Evolutionary conservation across 2,888 invertebrate species (phyloP), one percentile per base, ranked within the genome.

Genomic region (Anoplius nigerrimus): DNA sequence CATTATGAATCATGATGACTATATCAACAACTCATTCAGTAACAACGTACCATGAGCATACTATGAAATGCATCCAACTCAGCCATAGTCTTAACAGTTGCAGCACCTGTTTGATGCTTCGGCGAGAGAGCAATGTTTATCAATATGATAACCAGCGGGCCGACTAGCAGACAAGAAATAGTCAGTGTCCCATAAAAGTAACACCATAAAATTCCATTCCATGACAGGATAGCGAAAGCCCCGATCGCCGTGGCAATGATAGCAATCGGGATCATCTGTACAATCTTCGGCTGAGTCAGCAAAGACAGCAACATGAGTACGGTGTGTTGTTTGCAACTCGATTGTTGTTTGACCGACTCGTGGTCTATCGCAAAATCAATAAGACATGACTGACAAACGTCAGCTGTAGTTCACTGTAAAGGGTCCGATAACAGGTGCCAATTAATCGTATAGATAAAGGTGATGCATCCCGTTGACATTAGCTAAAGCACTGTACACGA

Each of bases 61-160:
- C 91, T 91, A 56, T 92, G 91, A 76, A 93, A 91, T 51, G 90
- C 89, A 74, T 93, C 91, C 66, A 92, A 85, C 82, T 93, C 92
- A 79, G 92, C 92, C 76, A 93, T 90, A 22, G 92, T 90, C 81
- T 91, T 91, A 79, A 93, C 91, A 68, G 92, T 86, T 70, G 91
- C 92, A 48, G 91, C 84, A 51, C 92, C 91, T 51, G 92, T 92
- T 86, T 92, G 92, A 84, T 93, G 92, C 55, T 92, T 92, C 18
- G 93, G 92, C 21, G 93, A 93, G 45, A 94, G 87, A 69, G 92
- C 90, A 62, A 93, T 89, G 84, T 93, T 93, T 71, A 93, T 91
- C 91, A 92, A 92, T 80, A 93, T 88, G 56, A 91, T 90, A 58
- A 89, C 85, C 46, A 89, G 81, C 42, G 90, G 87, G 53, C 90